Percentiles rank a stretch among this genome's conserved stretches.
phyloP scores from a whole-genome alignment of 2,797 vertebrate genomes.

The Todus mexicanus region DNA sequence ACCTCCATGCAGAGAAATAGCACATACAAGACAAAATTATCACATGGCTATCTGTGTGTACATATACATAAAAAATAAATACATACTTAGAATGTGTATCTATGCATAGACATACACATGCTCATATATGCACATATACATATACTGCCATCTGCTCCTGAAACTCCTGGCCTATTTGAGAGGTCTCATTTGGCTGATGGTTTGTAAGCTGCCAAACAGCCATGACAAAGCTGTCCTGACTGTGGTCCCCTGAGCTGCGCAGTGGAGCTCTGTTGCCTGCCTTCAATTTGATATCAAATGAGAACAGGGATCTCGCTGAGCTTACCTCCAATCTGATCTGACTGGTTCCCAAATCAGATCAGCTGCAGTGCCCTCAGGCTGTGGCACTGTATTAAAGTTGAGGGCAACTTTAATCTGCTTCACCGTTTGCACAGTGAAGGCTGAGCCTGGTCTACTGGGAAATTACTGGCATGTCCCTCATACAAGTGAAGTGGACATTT shows the following conservation, averaged over 20 bases:
- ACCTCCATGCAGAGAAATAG: not conserved
- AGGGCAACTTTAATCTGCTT: constrained; percentile 53
- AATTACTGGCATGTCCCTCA: constrained; percentile 2
- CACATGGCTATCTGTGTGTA: not conserved
- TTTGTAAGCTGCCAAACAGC: not conserved
- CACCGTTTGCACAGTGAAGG: not conserved
- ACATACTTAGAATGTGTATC: not conserved
- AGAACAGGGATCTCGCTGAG: constrained; percentile 1
- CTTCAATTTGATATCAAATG: constrained; percentile 35
- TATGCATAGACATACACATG: not conserved
- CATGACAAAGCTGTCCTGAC: not conserved
- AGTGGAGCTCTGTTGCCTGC: not conserved
- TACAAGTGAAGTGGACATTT: not conserved
- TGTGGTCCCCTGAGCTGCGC: not conserved
- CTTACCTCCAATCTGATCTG: not conserved
- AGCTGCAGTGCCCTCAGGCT: constrained; percentile 14
- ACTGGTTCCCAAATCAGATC: constrained; percentile 37
- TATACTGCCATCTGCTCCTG: not conserved
- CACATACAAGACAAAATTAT: not conserved
- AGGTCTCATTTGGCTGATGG: not conserved
- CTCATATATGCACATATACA: not conserved
- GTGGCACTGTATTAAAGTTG: constrained; percentile 34
- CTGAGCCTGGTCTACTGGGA: constrained; percentile 33
- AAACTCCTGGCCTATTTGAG: not conserved
- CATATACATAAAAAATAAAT: not conserved